Percentiles rank a stretch among this genome's conserved stretches.
These are phyloP conservation scores for Calosoma granatense DNA, from an alignment of 1,140 invertebrate genomes.

Conservation along the genomic window DNA sequence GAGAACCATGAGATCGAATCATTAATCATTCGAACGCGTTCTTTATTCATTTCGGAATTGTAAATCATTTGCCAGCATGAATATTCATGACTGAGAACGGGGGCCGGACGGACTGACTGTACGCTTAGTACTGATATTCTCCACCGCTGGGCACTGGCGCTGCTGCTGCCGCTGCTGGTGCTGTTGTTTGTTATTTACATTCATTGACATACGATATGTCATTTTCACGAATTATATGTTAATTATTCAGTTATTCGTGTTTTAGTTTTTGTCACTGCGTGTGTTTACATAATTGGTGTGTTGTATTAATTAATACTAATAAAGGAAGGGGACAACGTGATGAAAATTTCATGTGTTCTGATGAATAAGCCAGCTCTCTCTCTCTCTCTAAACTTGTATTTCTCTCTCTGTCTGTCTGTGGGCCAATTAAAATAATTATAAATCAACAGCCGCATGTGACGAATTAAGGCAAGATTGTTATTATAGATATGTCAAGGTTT, in stretches of 20 bases:
- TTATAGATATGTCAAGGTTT: too few species aligned
- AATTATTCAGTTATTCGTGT: slow-evolving; percentile 6
- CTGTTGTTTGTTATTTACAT: slow-evolving; percentile 2
- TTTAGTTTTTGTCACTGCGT: slow-evolving; percentile 1
- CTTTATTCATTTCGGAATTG: slow-evolving; percentile 9
- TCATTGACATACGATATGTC: slow-evolving; percentile 9
- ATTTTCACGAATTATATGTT: slow-evolving; percentile 9
- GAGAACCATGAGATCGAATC: neutral
- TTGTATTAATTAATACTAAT: slow-evolving; percentile 3
- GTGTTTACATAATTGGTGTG: slow-evolving; percentile 6
- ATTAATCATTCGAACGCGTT: slow-evolving; percentile 6
- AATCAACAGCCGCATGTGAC: too few species aligned
- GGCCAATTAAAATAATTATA: too few species aligned
- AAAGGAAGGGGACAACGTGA: neutral
- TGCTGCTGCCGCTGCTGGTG: too few species aligned
- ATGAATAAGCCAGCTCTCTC: too few species aligned
- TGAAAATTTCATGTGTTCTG: neutral
- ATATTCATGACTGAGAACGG: neutral
- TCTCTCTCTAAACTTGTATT: too few species aligned
- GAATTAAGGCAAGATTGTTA: too few species aligned
- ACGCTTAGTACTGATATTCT: too few species aligned
- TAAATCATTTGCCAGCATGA: slow-evolving; percentile 2
- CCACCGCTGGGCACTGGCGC: too few species aligned
- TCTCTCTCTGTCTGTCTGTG: too few species aligned
- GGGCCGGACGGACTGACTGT: neutral